Percentiles rank a stretch among this genome's conserved stretches.
Conservation (phyloP, 2,888 invertebrate species). For the Psylliodes chrysocephalus region DNA sequence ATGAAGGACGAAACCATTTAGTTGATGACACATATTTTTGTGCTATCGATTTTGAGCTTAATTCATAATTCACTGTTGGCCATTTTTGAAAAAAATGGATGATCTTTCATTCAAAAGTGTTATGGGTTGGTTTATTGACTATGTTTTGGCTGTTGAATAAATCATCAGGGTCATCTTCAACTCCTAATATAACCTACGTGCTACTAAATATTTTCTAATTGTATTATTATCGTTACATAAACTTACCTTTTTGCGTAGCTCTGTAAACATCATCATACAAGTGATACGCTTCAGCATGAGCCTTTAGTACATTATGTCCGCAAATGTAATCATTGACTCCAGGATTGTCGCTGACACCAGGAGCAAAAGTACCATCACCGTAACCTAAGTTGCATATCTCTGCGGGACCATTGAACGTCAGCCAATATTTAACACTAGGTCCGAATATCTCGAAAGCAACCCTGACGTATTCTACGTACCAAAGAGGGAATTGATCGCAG, state of each 20-base stretch:
- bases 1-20: no score
- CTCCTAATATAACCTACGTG: no score
- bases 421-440: slow-evolving; percentile 28
- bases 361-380: slow-evolving; percentile 22
- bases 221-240: no score
- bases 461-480: slow-evolving; percentile 23
- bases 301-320: slow-evolving; percentile 22
- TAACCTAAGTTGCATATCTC: slow-evolving; percentile 20
- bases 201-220: no score
- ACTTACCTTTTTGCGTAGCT: slow-evolving; percentile 19
- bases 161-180: no score
- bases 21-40: no score
- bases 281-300: slow-evolving; percentile 26
- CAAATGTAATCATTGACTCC: slow-evolving; percentile 26
- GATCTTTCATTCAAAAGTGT: no score
- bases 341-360: slow-evolving; percentile 11
- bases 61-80: no score
- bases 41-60: no score
- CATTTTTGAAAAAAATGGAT: no score
- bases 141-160: no score
- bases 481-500: slow-evolving; percentile 1
- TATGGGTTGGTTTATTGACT: no score
- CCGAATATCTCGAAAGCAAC: slow-evolving; percentile 28
- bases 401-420: slow-evolving; percentile 23
- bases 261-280: slow-evolving; percentile 23